These are phyloP conservation scores for Drosophila oshimai DNA, from an alignment of 1,140 invertebrate species.

Conservation along the genomic window DNA sequence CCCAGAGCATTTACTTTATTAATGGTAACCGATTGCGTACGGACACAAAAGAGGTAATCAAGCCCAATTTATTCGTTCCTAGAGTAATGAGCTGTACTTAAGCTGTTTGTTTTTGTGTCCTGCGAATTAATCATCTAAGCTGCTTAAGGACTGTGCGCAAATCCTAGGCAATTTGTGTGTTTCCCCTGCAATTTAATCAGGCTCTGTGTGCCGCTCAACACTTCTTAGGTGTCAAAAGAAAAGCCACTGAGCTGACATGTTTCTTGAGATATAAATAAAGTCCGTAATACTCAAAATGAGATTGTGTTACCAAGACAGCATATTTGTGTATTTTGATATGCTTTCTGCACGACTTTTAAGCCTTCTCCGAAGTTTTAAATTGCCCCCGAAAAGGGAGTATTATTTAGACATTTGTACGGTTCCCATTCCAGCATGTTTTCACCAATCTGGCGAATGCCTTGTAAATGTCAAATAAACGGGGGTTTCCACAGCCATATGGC, in stretches of 20 bases:
- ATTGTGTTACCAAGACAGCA: constrained; percentile 16
- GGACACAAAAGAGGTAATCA: not conserved
- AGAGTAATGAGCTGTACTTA: not conserved
- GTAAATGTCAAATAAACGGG: constrained; percentile 31
- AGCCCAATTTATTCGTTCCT: not conserved
- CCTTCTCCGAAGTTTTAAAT: constrained; percentile 8
- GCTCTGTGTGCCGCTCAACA: not conserved
- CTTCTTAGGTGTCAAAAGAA: constrained; percentile 33
- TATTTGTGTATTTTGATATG: constrained; percentile 15
- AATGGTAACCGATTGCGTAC: constrained; percentile 30
- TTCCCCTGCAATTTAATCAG: constrained; percentile 13
- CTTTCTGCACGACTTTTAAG: constrained; percentile 2
- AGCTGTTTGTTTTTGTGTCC: too few species aligned
- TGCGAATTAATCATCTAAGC: constrained; percentile 26
- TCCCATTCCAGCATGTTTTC: not conserved
- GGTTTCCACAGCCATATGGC: constrained; percentile 46
- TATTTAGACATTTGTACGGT: constrained; percentile 17
- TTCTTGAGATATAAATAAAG: constrained; percentile 11
- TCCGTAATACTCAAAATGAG: not conserved
- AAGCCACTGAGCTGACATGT: constrained; percentile 2
- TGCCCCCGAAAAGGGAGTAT: not conserved
- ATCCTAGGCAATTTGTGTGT: not conserved
- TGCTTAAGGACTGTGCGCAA: not conserved
- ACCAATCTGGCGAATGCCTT: not conserved
- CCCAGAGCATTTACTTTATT: constrained; percentile 28